Base-by-base conservation (phyloP, 2,888 invertebrate species). In the Parnassius apollo region DNA sequence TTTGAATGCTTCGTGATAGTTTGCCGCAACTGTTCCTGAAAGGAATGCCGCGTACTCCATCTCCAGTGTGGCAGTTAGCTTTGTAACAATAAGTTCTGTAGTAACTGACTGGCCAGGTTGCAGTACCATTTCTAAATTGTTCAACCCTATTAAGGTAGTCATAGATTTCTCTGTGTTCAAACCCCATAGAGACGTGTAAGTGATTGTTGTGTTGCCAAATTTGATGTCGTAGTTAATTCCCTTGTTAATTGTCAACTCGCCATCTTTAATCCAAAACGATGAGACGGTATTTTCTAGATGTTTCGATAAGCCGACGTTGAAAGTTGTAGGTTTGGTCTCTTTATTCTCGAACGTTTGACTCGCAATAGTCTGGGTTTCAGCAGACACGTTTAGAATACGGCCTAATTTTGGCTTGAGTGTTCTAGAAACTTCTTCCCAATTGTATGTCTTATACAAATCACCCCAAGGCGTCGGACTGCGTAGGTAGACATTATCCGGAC, bases 381-480 rank as follows among this genome's bases (percentile, higher is more conserved):
- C 62, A 0, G 61, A 66, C 8, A 74, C 62, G 1, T 66, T 60
- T 7, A 79, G 25, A n/a, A 78, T 60, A 1, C 62, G 62, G 0
- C 73, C 74, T 49, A 67, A 64, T 2, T 66, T 67, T 0, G 83
- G 82, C 7, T 57, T 61, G 0, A 84, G 42, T 1, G 71, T 71
- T 52, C 77, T 79, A 1, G 64, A 65, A 3, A 83, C 80, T 49
- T 77, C 77, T 2, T 69, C 54, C 83, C 82, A 84, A 22, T 68
- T 65, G 61, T 77, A 74, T 0, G 69, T 70, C 18, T 63, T 59
- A 69, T 78, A 83, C 0, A 85, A 63, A 58, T 84, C 84, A 0
- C 78, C 79, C 78, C 78, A 84, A 0, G 80, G 81, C 0, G 85
- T 85, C 0, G 83, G 84, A 61, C 78, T 78, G 2, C 65, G 72